Evolutionary conservation across 2,113 vertebrate genomes (phyloP), one percentile per base, ranked within the genome.

Genomic region (Anhinga rufa): DNA sequence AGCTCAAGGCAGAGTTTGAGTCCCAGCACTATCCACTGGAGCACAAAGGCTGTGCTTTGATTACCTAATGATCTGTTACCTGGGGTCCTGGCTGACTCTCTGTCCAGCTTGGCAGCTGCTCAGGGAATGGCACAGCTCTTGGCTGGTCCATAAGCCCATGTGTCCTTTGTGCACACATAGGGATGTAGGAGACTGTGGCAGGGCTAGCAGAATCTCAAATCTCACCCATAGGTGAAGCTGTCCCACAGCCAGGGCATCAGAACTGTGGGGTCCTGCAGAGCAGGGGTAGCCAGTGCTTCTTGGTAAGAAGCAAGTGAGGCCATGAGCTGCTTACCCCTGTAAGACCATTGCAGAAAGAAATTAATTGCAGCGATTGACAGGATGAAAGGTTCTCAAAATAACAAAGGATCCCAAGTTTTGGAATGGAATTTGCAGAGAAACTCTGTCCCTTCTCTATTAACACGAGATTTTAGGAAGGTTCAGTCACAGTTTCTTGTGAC

Each of bases 121-220:
- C 0, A 0, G 29, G 26, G 36, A 52, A 68, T 20, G 8, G 7
- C 10, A 14, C 40, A 84, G 14, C 36, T 79, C 48, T 64, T 58
- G 42, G 10, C 22, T 72, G 46, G 40, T 29, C n/a, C 40, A 9
- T 61, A 15, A 2, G 6, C 16, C 51, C 12, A 34, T 1, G 3
- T 0, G 0, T 62, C 14, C 29, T 65, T 60, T 54, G 48, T 58
- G 74, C 1, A 0, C 15, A 29, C 34, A 68, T 7, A 52, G 34
- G 48, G 65, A 31, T 40, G 58, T 25, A 51, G 32, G 52, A 74
- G 21, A 17, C 49, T 52, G 29, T 34, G 48, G 17, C 4, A 16
- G 17, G 16, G 29, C 58, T 74, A 46, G 14, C 4, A 1, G 2
- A 4, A 52, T 17, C 18, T 26, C 58, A 78, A 15, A 77, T 9